Conservation (phyloP, 2,888 invertebrate species). For the Thymelicus acteon region DNA sequence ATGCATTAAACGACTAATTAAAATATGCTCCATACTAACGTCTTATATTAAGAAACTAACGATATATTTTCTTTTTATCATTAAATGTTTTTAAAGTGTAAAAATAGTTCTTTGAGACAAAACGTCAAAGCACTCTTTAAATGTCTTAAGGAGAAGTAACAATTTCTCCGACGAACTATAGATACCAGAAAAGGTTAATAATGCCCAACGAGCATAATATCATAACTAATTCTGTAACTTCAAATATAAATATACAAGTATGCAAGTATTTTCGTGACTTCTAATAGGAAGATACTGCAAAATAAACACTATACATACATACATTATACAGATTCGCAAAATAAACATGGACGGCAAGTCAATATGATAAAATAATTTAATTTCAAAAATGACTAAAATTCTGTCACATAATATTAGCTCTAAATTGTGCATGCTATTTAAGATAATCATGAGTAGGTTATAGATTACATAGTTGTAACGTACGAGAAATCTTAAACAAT, state of each 20-base stretch:
- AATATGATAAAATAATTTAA: conserved; percentile 56
- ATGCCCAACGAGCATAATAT: conserved; percentile 64
- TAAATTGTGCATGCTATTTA: conserved; percentile 32
- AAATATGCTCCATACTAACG: conserved; percentile 78
- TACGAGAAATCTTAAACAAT: conserved; percentile 17
- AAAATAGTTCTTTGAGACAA: conserved; percentile 78
- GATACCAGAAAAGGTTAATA: conserved; percentile 63
- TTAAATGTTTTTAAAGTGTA: conserved; percentile 74
- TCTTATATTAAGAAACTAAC: conserved; percentile 78
- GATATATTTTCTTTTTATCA: conserved; percentile 72
- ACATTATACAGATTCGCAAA: conserved; percentile 67
- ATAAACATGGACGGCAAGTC: conserved; percentile 80
- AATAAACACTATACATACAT: conserved; percentile 55
- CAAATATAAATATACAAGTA: conserved; percentile 56
- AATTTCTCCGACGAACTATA: conserved; percentile 48
- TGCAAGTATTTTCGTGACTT: conserved; percentile 49
- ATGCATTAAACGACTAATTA: conserved; percentile 81
- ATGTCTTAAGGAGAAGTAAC: conserved; percentile 49
- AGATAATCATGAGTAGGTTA: conserved; percentile 17
- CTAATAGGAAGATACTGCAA: conserved; percentile 57
- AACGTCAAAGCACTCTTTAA: conserved; percentile 66
- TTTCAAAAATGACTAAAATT: conserved; percentile 34
- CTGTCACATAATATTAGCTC: conserved; percentile 26
- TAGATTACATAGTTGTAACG: conserved; percentile 25
- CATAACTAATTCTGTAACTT: conserved; percentile 51